Base-by-base conservation (phyloP, 1,140 invertebrate species). In the Heliothis subflexa region DNA sequence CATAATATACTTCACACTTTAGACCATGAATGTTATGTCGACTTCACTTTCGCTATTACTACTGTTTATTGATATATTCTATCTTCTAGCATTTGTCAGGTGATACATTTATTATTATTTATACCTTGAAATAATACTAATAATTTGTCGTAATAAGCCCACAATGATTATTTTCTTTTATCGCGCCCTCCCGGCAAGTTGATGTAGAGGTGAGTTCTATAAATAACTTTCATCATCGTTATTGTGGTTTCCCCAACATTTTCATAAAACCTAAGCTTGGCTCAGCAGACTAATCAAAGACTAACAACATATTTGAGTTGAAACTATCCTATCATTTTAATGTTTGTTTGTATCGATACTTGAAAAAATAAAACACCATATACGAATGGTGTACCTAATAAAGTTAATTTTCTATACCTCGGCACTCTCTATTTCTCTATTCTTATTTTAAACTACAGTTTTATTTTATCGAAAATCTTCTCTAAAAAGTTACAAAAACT, bases 61-160 rank as follows among this genome's bases (percentile, higher is more conserved):
- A 25, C 62, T 66, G 62, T 89, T 88, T 87, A 61, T 81, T 80
- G n/a, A 91, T n/a, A n/a, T n/a, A n/a, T n/a, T n/a, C n/a, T n/a
- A n/a, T 93, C 92, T 94, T 93, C 91, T 83, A 93, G 92, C 91
- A 90, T 91, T 91, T 90, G 91, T 88, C 90, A 92, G 93, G 91
- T 86, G 82, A 88, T 78, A 88, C 89, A 81, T 81, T 83, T 64
- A 59, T 86, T 88, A 79, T 84, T 82, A 85, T 71, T 82, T 80
- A 73, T 77, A 83, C 71, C 72, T 25, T 45, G 52, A 33, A 40
- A 16, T 59, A 45, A 61, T 77, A 83, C 62, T 79, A 77, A 75
- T 71, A 40, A 9, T 50, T 54, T 66, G 73, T 64, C 57, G 82
- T 71, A 79, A 68, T 82, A 86, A 81, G 40, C 70, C 62, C 61